These are phyloP conservation scores for Drosophila monieri DNA, from an alignment of 2,888 invertebrate genomes.

Conservation along the genomic window DNA sequence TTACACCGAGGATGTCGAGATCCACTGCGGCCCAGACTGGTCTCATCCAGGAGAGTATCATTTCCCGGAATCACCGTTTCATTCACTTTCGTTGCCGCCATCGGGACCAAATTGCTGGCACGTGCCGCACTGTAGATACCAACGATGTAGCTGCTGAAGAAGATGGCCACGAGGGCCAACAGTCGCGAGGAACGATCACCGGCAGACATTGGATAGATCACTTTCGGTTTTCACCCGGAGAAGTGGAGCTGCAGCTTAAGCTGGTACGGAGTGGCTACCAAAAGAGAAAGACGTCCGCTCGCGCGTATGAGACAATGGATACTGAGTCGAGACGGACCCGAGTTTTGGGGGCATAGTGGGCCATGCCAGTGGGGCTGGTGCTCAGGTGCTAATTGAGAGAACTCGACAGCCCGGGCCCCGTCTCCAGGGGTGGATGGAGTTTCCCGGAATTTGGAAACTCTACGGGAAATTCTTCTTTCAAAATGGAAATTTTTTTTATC, in stretches of 20 bases:
- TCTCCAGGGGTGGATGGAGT: slow-evolving; percentile 25
- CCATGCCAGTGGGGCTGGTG: slow-evolving; percentile 38
- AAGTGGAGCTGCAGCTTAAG: slow-evolving; percentile 16
- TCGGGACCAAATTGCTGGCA: slow-evolving; percentile 27
- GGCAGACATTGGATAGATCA: slow-evolving; percentile 48
- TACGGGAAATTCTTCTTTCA: neutral
- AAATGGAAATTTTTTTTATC: neutral
- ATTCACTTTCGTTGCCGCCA: neutral
- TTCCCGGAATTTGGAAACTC: neutral
- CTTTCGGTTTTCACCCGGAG: slow-evolving; percentile 64
- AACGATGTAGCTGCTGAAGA: slow-evolving; percentile 58
- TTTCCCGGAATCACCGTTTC: slow-evolving; percentile 19
- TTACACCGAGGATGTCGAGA: slow-evolving; percentile 72
- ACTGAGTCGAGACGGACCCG: slow-evolving; percentile 56
- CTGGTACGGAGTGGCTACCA: slow-evolving; percentile 10
- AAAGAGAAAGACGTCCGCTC: slow-evolving; percentile 46
- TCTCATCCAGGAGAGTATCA: slow-evolving; percentile 1
- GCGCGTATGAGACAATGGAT: slow-evolving; percentile 55
- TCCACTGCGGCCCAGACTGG: slow-evolving; percentile 30
- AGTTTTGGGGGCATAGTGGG: slow-evolving; percentile 57
- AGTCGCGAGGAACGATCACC: slow-evolving; percentile 52
- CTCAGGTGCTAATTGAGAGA: slow-evolving; percentile 59
- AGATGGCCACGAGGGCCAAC: slow-evolving; percentile 59
- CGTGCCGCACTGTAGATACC: slow-evolving; percentile 64
- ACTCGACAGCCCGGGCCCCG: slow-evolving; percentile 28